Conservation (phyloP, 2,797 vertebrate species). For the Coilia nasus region DNA sequence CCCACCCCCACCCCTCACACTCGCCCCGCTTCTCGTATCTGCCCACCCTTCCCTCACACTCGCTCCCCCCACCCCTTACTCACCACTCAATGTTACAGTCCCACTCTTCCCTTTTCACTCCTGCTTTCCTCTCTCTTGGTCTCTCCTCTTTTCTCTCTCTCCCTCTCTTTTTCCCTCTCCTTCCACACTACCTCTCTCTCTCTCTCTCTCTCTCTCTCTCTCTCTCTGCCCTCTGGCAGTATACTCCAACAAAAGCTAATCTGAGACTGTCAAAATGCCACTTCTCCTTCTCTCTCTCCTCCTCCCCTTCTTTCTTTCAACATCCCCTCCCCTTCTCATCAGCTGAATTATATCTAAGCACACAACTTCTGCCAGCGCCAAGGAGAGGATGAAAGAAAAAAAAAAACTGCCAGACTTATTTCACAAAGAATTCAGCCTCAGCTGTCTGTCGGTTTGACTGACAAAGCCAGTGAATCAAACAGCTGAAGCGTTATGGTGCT, state of each 20-base stretch:
- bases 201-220: conserved; percentile 26
- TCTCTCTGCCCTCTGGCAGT: conserved; percentile 56
- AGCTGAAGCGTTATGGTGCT: neutral
- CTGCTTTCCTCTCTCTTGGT: neutral
- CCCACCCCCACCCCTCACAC: neutral
- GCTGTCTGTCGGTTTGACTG: neutral
- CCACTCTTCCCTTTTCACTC: no score
- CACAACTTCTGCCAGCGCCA: neutral
- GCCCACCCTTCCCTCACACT: no score
- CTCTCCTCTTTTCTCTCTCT: neutral
- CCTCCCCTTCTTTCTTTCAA: conserved; percentile 33
- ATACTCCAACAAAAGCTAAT: conserved; percentile 64
- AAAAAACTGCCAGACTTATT: neutral
- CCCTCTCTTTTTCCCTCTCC: conserved; percentile 49
- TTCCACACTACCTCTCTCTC: conserved; percentile 52
- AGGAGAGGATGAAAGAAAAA: neutral
- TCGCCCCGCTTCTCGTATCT: no score
- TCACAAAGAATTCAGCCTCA: neutral
- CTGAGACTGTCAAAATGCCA: conserved; percentile 58
- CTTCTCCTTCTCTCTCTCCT: conserved; percentile 39
- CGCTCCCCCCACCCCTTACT: no score
- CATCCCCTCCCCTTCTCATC: conserved; percentile 22
- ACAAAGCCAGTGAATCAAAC: neutral
- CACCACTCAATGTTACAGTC: no score
- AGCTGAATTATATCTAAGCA: neutral